phyloP scores from a whole-genome alignment of 1,140 invertebrate genomes.

The Teleogryllus occipitalis region DNA sequence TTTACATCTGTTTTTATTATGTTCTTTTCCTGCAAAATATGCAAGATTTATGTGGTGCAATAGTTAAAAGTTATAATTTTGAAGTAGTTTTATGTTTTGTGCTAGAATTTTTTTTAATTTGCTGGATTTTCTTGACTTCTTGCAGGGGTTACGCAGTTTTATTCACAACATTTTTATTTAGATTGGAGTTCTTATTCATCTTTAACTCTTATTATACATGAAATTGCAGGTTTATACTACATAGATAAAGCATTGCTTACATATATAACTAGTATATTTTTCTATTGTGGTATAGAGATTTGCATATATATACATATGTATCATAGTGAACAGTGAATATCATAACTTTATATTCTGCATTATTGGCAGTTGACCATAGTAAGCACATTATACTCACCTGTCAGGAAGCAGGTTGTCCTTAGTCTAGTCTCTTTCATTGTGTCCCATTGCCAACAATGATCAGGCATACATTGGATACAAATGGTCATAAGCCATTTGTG shows the following conservation, averaged over 20 bases:
- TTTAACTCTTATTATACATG: neutral
- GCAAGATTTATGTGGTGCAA: neutral
- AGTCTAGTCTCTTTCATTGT: neutral
- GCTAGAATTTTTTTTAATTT: neutral
- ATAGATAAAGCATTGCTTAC: neutral
- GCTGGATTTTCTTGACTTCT: neutral
- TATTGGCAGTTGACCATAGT: neutral
- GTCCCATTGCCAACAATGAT: neutral
- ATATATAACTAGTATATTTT: neutral
- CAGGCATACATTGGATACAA: neutral
- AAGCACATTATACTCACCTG: neutral
- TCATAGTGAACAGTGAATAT: neutral
- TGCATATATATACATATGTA: neutral
- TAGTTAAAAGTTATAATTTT: neutral
- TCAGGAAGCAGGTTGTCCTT: neutral
- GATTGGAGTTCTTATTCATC: neutral
- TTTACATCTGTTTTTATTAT: neutral
- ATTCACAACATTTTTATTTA: neutral
- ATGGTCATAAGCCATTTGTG: neutral
- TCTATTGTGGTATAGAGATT: neutral
- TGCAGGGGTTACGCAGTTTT: neutral
- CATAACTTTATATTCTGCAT: too few relatives aligned
- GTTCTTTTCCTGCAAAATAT: neutral
- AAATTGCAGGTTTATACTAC: neutral
- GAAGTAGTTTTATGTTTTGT: neutral